Conservation (phyloP, 2,113 vertebrate species). For the Brachypodius melanocephalos region DNA sequence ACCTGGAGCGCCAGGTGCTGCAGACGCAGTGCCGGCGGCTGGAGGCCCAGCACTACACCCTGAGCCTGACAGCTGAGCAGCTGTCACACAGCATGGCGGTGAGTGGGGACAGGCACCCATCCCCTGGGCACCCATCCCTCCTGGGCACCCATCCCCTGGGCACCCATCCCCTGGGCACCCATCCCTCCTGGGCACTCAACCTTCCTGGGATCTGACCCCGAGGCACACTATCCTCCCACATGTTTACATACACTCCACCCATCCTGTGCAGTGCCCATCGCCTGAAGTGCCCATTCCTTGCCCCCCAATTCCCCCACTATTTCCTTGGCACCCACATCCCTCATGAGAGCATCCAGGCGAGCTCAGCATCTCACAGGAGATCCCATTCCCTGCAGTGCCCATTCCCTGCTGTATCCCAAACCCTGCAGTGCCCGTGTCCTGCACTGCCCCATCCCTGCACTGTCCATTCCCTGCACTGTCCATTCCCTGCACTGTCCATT, state of each 20-base stretch:
- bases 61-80: conserved; percentile 92
- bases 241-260: accelerated
- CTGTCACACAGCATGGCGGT: conserved; percentile 96
- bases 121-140: background rate
- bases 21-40: conserved; percentile 92
- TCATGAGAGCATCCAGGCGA: too few species aligned
- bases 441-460: too few species aligned
- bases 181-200: background rate
- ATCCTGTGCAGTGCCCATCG: background rate
- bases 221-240: background rate
- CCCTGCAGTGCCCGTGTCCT: background rate
- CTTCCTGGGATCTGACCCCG: background rate
- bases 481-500: background rate
- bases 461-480: too few species aligned
- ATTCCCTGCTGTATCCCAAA: background rate
- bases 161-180: background rate
- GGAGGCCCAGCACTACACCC: conserved; percentile 95
- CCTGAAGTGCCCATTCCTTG: background rate
- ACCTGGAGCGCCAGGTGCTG: conserved; percentile 92
- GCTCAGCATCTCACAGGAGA: too few species aligned
- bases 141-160: background rate
- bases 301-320: too few species aligned
- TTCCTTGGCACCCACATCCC: too few species aligned
- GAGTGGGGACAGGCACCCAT: conserved; percentile 37
- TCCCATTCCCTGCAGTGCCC: too few species aligned